phyloP scores from a whole-genome alignment of 2,888 invertebrate species.

The Tridacna crocea region DNA sequence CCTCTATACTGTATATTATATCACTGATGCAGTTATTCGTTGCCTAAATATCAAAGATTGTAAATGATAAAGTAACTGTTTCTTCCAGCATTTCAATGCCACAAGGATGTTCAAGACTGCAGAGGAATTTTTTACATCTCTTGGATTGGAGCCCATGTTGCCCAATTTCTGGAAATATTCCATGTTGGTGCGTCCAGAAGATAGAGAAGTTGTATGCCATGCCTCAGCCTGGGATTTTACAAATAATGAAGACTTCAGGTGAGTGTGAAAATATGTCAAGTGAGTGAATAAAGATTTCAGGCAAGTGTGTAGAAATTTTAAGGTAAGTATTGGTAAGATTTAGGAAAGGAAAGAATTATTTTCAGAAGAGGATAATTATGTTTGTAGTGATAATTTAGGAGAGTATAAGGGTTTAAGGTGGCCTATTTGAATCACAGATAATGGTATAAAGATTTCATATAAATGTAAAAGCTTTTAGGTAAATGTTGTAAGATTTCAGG shows the following conservation, averaged over 20 bases:
- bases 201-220: constrained; percentile 88
- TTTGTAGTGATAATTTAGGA: too few relatives aligned
- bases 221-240: constrained; percentile 94
- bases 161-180: constrained; percentile 94
- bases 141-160: constrained; percentile 90
- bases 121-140: constrained; percentile 82
- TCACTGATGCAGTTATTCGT: too few relatives aligned
- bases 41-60: too few relatives aligned
- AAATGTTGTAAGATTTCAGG: too few relatives aligned
- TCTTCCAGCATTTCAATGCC: constrained; percentile 83
- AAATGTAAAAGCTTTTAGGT: too few relatives aligned
- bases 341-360: too few relatives aligned
- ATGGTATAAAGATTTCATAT: too few relatives aligned
- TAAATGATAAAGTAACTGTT: background rate
- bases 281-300: constrained; percentile 89
- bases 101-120: constrained; percentile 86
- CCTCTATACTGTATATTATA: too few relatives aligned
- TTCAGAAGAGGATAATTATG: too few relatives aligned
- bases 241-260: constrained; percentile 94
- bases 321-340: too few relatives aligned
- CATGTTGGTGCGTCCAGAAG: constrained; percentile 90
- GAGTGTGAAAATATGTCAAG: background rate
- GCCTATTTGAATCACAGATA: too few relatives aligned
- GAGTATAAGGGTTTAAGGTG: too few relatives aligned
- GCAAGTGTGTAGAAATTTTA: constrained; percentile 83